Percentiles rank a stretch among this genome's conserved stretches.
These are phyloP conservation scores for Silurus asotus DNA, from an alignment of 2,113 vertebrate genomes.

Conservation along the genomic window DNA sequence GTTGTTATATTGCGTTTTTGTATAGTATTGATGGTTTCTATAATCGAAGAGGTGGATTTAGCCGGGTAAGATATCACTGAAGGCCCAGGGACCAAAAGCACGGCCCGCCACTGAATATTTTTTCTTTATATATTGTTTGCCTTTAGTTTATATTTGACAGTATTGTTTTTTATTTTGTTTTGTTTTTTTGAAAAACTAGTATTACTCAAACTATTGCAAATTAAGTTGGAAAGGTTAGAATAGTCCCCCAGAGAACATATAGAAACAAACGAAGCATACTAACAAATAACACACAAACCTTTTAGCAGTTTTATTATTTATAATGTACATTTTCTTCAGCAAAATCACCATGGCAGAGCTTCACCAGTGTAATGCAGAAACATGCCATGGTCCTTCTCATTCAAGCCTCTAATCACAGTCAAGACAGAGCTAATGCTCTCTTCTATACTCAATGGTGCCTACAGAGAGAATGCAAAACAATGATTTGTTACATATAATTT, in stretches of 20 bases:
- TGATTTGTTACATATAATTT: not conserved
- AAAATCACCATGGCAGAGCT: constrained; percentile 65
- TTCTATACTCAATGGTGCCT: constrained; percentile 65
- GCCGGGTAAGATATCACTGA: too few relatives aligned
- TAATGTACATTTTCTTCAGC: not conserved
- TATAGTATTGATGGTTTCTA: too few relatives aligned
- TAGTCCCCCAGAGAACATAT: not conserved
- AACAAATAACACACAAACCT: not conserved
- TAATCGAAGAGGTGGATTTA: too few relatives aligned
- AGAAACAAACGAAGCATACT: not conserved
- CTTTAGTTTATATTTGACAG: not conserved
- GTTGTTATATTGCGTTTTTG: too few relatives aligned
- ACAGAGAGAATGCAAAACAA: not conserved
- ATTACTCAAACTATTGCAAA: not conserved
- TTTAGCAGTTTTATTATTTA: not conserved
- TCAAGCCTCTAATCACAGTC: constrained; percentile 67
- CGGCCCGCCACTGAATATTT: too few relatives aligned
- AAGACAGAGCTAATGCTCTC: constrained; percentile 65
- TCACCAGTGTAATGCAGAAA: constrained; percentile 69
- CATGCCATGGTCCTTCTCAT: constrained; percentile 66
- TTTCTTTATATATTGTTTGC: too few relatives aligned
- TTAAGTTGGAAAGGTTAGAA: not conserved
- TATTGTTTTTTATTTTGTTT: not conserved
- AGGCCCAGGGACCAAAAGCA: too few relatives aligned
- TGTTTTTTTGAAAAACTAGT: not conserved